Evolutionary conservation across 2,888 invertebrate genomes (phyloP).

Genomic region (Macrosiphum euphorbiae): DNA sequence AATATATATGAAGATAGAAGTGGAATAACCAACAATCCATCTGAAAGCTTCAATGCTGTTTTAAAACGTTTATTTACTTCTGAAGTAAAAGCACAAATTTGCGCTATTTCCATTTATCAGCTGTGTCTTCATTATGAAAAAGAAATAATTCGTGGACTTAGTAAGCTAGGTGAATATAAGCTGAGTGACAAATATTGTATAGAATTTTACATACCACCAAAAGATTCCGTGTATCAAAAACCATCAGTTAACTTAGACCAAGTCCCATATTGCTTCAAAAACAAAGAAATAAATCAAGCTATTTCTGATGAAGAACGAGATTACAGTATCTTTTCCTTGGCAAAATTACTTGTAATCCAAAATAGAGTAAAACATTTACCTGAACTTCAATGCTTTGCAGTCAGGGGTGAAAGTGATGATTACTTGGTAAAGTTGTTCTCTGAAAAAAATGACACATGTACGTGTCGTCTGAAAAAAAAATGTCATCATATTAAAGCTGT

Average conservation of each 20-base stretch:
- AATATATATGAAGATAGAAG: background rate
- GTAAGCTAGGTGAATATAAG: background rate
- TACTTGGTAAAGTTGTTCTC: background rate
- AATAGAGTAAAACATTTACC: background rate
- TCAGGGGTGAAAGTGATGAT: background rate
- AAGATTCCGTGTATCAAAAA: background rate
- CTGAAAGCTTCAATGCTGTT: background rate
- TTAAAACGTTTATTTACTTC: background rate
- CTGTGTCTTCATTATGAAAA: background rate
- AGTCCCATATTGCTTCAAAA: background rate
- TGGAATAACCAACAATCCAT: background rate
- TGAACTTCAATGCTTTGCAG: background rate
- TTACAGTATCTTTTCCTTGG: background rate
- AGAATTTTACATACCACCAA: background rate
- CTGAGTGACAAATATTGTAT: background rate
- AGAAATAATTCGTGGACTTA: background rate
- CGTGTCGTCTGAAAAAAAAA: background rate
- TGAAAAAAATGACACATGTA: background rate
- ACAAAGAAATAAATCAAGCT: background rate
- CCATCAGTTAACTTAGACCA: background rate
- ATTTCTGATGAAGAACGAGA: background rate
- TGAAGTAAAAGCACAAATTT: background rate
- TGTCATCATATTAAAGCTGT: constrained; percentile 6
- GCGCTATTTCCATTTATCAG: background rate
- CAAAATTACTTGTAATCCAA: background rate